Percentiles rank a stretch among this genome's conserved stretches.
Evolutionary conservation across 2,888 invertebrate genomes (phyloP).

Genomic region (Parnassius mnemosyne): DNA sequence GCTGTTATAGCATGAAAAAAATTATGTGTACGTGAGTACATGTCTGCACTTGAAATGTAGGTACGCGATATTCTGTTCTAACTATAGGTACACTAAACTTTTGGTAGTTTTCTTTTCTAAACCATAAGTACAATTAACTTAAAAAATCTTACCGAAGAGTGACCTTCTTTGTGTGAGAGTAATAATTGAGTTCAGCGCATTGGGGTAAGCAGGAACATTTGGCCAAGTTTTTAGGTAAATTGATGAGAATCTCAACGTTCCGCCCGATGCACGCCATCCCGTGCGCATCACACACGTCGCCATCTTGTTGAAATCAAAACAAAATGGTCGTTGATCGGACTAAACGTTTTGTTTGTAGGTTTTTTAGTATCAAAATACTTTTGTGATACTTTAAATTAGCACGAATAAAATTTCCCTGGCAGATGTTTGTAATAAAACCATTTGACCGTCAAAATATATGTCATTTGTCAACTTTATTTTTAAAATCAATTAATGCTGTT

Average conservation of each 20-base stretch:
- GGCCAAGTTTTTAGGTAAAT: conserved; percentile 72
- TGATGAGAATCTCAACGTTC: conserved; percentile 74
- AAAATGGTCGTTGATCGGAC: conserved; percentile 8
- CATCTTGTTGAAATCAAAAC: conserved; percentile 52
- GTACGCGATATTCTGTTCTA: too few relatives aligned
- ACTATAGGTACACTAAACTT: too few relatives aligned
- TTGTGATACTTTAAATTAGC: not conserved
- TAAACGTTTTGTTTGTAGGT: not conserved
- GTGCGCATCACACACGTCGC: conserved; percentile 71
- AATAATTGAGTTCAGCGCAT: conserved; percentile 75
- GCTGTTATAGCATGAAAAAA: too few relatives aligned
- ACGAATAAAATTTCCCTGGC: not conserved
- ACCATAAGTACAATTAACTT: not conserved
- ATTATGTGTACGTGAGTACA: too few relatives aligned
- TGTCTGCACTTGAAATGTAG: too few relatives aligned
- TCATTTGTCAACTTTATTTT: not conserved
- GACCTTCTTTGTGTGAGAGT: conserved; percentile 74
- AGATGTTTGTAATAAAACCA: not conserved
- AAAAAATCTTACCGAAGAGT: conserved; percentile 59
- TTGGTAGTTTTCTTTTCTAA: not conserved
- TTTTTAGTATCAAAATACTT: not conserved
- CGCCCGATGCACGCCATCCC: conserved; percentile 79
- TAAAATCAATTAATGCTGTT: not conserved
- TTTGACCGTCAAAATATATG: conserved; percentile 1
- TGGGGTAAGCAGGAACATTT: conserved; percentile 74